phyloP scores from a whole-genome alignment of 2,113 vertebrate genomes.

The Ciconia stormi region DNA sequence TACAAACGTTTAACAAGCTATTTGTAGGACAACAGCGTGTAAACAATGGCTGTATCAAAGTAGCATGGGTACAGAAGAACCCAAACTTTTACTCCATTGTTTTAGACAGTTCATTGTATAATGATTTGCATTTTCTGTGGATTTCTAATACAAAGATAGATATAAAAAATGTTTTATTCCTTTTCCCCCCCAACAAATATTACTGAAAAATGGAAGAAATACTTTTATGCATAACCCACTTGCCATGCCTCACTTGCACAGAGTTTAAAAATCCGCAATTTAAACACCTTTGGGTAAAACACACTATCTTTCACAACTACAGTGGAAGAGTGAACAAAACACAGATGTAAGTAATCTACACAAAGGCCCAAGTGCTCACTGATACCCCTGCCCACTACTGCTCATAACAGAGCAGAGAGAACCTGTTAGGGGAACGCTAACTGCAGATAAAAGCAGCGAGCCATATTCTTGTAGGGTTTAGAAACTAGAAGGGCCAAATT shows the following conservation, averaged over 20 bases:
- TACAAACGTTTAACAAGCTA: not conserved
- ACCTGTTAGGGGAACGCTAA: not conserved
- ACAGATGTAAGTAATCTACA: not conserved
- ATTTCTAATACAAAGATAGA: not conserved
- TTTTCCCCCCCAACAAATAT: not conserved
- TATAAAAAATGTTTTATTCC: not conserved
- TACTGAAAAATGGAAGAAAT: not conserved
- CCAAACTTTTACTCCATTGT: not conserved
- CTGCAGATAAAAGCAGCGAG: not conserved
- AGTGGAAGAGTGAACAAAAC: not conserved
- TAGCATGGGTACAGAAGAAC: not conserved
- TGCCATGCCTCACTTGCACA: not conserved
- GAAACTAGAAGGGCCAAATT: not conserved
- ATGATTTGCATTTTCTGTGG: not conserved
- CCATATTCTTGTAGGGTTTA: not conserved
- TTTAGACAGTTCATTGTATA: not conserved
- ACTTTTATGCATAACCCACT: not conserved
- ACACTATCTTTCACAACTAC: not conserved
- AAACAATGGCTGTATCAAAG: not conserved
- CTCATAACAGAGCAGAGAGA: not conserved
- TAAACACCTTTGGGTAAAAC: not conserved
- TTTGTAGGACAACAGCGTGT: not conserved
- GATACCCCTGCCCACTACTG: not conserved
- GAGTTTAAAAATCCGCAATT: not conserved
- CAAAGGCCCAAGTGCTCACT: not conserved